A percentile compares a stretch with the other conserved stretches of the same genome.
Evolutionary conservation across 2,797 vertebrate genomes (phyloP).

Genomic region (Acanthurus lineatus): DNA sequence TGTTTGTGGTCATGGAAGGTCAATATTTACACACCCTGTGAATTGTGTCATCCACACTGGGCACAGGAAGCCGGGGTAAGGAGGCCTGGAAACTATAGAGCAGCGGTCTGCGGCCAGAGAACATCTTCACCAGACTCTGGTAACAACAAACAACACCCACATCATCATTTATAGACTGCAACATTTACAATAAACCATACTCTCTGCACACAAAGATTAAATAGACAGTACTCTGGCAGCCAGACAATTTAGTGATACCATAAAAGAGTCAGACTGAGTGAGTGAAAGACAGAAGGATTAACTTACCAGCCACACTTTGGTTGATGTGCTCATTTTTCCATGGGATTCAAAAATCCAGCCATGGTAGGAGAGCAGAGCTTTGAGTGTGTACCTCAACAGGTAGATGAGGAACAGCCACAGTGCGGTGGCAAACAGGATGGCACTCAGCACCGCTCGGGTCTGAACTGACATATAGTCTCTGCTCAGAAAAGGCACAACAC

Average conservation of each 20-base stretch:
- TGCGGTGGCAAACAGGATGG: slow-evolving; percentile 91
- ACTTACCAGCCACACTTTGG: slow-evolving; percentile 92
- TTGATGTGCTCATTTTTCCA: slow-evolving; percentile 87
- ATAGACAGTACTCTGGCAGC: neutral
- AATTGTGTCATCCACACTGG: slow-evolving; percentile 90
- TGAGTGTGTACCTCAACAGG: slow-evolving; percentile 89
- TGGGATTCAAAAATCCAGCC: slow-evolving; percentile 97
- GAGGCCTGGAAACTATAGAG: slow-evolving; percentile 97
- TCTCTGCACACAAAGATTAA: neutral
- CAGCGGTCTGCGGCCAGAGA: slow-evolving; percentile 90
- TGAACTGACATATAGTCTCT: slow-evolving; percentile 82
- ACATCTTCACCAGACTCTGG: slow-evolving; percentile 88
- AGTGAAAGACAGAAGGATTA: neutral
- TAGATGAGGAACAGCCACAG: slow-evolving; percentile 92
- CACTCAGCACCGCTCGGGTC: slow-evolving; percentile 85
- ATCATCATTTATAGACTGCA: neutral
- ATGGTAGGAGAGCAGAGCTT: slow-evolving; percentile 93
- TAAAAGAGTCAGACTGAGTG: no score
- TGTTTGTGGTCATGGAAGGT: neutral
- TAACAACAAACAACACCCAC: slow-evolving; percentile 29
- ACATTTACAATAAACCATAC: neutral
- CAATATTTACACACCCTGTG: slow-evolving; percentile 82
- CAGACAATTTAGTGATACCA: neutral
- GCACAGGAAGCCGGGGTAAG: slow-evolving; percentile 92
- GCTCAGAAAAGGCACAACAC: slow-evolving; percentile 57